Conservation (phyloP, 2,888 invertebrate species). For the Aricia artaxerxes region DNA sequence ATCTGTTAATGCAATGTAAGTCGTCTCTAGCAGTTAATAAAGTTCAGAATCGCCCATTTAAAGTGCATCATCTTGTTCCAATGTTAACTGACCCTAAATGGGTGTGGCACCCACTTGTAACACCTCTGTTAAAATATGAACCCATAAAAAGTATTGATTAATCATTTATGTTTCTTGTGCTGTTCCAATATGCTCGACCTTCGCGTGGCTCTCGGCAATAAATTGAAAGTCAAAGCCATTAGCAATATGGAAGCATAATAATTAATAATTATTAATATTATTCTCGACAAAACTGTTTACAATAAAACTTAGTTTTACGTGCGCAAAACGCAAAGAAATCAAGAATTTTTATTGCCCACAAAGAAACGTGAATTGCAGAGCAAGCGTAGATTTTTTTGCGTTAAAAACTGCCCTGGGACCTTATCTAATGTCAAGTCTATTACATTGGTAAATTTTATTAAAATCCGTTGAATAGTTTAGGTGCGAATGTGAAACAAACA, state of each 20-base stretch:
- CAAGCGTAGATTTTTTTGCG: too few relatives aligned
- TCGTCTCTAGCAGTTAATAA: too few relatives aligned
- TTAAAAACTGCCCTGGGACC: not conserved
- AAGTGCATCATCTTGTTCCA: too few relatives aligned
- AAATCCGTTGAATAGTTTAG: slow-evolving; percentile 41
- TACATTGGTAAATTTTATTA: slow-evolving; percentile 35
- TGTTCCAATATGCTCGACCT: not conserved
- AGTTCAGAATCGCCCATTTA: not conserved
- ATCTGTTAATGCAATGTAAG: too few relatives aligned
- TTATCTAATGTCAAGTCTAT: not conserved
- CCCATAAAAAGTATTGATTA: slow-evolving; percentile 1
- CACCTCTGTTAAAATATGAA: not conserved
- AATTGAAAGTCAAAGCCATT: not conserved
- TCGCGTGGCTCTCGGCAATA: not conserved
- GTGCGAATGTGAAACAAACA: slow-evolving; percentile 36
- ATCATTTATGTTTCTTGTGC: not conserved
- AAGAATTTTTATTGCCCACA: too few relatives aligned
- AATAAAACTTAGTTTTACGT: not conserved
- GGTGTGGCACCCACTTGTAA: not conserved
- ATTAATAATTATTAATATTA: not conserved
- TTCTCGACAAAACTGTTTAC: not conserved
- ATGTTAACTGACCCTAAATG: not conserved
- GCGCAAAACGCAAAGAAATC: not conserved
- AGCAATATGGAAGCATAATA: not conserved
- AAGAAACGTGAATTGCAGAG: too few relatives aligned